Evolutionary conservation across 2,888 invertebrate genomes (phyloP), one percentile per base, ranked within the genome.

Genomic region (Xanthia icteritia): DNA sequence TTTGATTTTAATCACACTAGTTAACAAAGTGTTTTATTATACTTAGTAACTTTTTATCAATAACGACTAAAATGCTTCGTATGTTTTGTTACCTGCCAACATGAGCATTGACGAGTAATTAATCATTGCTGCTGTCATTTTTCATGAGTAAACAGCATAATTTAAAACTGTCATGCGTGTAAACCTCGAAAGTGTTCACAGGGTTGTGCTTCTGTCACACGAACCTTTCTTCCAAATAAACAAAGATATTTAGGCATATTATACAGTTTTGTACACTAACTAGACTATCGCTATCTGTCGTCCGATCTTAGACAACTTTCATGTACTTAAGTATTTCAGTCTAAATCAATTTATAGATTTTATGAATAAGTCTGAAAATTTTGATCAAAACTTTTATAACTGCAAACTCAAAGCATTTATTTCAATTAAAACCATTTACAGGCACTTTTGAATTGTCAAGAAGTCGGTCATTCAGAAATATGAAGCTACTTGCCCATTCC

Each of bases 1-100:
- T 92, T 90, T 92, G 94, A 93, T 94, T 94, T 93, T 94, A 92
- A 94, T 92, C 92, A 90, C 84, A 87, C 88, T 87, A 83, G 85
- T 89, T 91, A 89, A 89, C 89, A 87, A 90, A 90, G 90, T 89
- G 88, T 90, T 90, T 90, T 91, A 90, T 86, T 78, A 78, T 83
- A 72, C 69, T 64, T 70, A 39, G 42, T 74, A 48, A 15, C 48
- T 77, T 80, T 81, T 81, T 76, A 84, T 82, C 77, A 60, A 67
- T 82, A 82, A 73, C 56, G 76, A 72, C 56, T 61, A 36, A 81
- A 82, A 76, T 51, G 8, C 27, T 60, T 69, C 36, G 27, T 39
- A 42, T 64, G 31, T 76, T 67, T 71, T 60, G 48, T 51, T 23
- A 42, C 56, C 75, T 78, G 72, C 70, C 72, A 76, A 58, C 79